Evolutionary conservation across 2,113 vertebrate species (phyloP).

Genomic region (Psephotus haematonotus): DNA sequence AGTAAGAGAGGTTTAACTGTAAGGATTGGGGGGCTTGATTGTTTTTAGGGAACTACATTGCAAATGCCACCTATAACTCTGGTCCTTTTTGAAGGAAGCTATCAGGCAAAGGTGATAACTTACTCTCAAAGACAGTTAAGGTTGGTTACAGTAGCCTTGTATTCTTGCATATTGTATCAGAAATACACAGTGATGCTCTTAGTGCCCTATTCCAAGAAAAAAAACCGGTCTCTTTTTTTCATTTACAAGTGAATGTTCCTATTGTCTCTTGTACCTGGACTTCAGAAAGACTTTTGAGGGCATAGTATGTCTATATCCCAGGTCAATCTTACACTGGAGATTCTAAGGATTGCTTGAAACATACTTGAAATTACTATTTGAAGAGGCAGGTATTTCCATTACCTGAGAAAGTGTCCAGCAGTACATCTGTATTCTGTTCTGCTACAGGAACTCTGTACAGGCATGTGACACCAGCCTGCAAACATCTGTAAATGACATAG

Average conservation of each 20-base stretch:
- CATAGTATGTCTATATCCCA: neutral
- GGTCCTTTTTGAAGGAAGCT: neutral
- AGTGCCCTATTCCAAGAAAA: neutral
- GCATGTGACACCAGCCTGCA: neutral
- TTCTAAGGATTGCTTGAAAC: neutral
- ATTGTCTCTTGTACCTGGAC: neutral
- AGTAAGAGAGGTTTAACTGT: neutral
- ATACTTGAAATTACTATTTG: neutral
- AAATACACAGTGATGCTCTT: neutral
- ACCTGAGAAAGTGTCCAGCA: neutral
- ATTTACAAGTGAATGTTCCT: neutral
- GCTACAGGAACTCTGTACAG: neutral
- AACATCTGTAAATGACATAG: neutral
- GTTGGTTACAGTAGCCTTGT: neutral
- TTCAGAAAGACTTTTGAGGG: neutral
- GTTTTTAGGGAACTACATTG: neutral
- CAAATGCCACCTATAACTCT: neutral
- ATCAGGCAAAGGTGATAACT: neutral
- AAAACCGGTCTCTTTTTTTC: neutral
- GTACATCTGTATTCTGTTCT: neutral
- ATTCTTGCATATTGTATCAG: neutral
- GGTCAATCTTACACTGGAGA: neutral
- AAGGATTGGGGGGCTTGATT: neutral
- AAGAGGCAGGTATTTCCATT: neutral
- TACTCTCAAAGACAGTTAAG: neutral